phyloP scores from a whole-genome alignment of 2,888 invertebrate genomes.

The Candidula unifasciata region DNA sequence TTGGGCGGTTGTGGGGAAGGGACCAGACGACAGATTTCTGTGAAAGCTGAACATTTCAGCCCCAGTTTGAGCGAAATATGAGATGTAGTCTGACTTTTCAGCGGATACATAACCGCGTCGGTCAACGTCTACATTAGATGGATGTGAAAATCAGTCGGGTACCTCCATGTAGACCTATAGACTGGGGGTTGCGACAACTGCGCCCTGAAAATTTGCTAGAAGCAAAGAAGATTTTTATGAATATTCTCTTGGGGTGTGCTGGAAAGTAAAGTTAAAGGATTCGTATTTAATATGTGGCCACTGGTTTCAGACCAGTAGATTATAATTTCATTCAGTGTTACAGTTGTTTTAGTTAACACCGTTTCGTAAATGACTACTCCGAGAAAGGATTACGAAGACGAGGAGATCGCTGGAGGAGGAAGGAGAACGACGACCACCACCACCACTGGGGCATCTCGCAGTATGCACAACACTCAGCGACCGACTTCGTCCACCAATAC shows the following conservation, averaged over 20 bases:
- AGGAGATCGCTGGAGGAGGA: slow-evolving; percentile 65
- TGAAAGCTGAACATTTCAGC: slow-evolving; percentile 18
- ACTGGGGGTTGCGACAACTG: background rate
- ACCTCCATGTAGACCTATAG: slow-evolving; percentile 6
- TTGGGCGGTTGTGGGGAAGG: slow-evolving; percentile 26
- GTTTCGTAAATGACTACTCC: slow-evolving; percentile 60
- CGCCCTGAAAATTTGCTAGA: slow-evolving; percentile 5
- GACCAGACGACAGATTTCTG: background rate
- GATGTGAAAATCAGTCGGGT: background rate
- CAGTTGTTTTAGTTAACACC: background rate
- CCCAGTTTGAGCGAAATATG: background rate
- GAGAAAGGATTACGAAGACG: slow-evolving; percentile 69
- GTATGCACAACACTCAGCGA: slow-evolving; percentile 70
- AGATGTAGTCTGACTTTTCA: background rate
- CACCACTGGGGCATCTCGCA: slow-evolving; percentile 66
- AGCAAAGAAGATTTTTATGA: background rate
- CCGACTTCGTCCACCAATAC: slow-evolving; percentile 66
- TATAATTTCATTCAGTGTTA: slow-evolving; percentile 10
- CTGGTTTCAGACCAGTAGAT: slow-evolving; percentile 14
- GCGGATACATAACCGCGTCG: background rate
- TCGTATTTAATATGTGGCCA: background rate
- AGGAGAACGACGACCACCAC: slow-evolving; percentile 63
- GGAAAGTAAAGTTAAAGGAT: background rate
- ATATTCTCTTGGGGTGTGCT: background rate
- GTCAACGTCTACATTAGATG: slow-evolving; percentile 1